Evolutionary conservation across 2,797 vertebrate species (phyloP).

Genomic region (Rhodeus uyekii): DNA sequence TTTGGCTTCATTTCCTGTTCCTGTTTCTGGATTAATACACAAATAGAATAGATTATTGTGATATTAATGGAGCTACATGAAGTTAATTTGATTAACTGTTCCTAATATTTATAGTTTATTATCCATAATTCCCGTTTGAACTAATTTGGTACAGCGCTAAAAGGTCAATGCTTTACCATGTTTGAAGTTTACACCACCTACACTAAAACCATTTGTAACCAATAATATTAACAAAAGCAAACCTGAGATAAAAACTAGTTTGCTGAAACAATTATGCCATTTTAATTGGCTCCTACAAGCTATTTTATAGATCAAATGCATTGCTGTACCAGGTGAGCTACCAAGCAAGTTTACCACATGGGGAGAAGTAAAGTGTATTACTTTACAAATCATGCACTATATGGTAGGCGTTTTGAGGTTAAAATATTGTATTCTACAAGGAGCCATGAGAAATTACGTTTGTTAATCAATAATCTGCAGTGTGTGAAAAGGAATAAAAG

Average conservation of each 20-base stretch:
- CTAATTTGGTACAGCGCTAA: too few relatives aligned
- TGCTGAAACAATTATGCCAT: background rate
- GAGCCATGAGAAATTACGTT: background rate
- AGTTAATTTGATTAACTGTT: too few relatives aligned
- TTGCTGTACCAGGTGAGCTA: background rate
- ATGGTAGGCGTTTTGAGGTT: background rate
- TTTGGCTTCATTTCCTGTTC: too few relatives aligned
- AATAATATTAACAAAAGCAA: background rate
- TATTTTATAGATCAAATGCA: too few relatives aligned
- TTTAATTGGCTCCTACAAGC: background rate
- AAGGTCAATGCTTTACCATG: background rate
- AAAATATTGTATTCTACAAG: background rate
- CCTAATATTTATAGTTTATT: too few relatives aligned
- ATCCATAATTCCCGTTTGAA: too few relatives aligned
- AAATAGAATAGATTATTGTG: too few relatives aligned
- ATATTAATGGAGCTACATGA: too few relatives aligned
- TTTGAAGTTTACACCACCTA: background rate
- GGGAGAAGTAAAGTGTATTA: too few relatives aligned
- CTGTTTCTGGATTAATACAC: too few relatives aligned
- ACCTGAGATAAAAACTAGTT: background rate
- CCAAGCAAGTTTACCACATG: background rate
- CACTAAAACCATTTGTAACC: background rate
- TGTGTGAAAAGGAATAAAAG: too few relatives aligned
- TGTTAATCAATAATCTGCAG: background rate
- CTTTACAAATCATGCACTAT: background rate